A percentile compares a stretch with the other conserved stretches of the same genome.
Conservation (phyloP, 1,140 invertebrate species). For the Drosophila parabipectinata region DNA sequence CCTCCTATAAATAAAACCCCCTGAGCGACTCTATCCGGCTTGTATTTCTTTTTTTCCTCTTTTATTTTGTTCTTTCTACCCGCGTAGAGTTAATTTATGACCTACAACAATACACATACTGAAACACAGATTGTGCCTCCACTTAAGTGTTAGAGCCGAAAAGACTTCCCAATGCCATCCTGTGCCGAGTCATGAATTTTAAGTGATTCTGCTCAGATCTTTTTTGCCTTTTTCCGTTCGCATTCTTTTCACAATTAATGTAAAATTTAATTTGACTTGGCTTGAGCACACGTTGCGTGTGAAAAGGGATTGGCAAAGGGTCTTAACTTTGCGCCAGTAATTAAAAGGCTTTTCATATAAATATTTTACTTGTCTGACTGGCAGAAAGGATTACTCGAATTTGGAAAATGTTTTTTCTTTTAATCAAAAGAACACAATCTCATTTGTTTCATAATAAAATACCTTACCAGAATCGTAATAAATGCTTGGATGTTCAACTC, state of each 20-base stretch:
- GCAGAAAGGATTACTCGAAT: slow-evolving; percentile 13
- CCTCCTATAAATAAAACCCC: slow-evolving; percentile 68
- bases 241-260: slow-evolving; percentile 55
- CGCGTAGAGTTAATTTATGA: slow-evolving; percentile 73
- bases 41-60: not conserved
- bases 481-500: too few relatives aligned
- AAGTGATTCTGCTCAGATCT: slow-evolving; percentile 59
- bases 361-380: slow-evolving; percentile 32
- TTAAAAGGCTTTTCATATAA: slow-evolving; percentile 42
- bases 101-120: slow-evolving; percentile 49
- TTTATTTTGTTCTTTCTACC: slow-evolving; percentile 24
- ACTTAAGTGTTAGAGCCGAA: slow-evolving; percentile 62
- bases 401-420: not conserved
- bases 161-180: slow-evolving; percentile 51
- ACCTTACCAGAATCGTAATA: too few relatives aligned
- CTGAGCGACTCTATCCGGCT: slow-evolving; percentile 29
- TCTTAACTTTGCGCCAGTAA: slow-evolving; percentile 21
- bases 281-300: slow-evolving; percentile 47
- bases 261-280: slow-evolving; percentile 57
- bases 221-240: slow-evolving; percentile 33
- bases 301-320: slow-evolving; percentile 38
- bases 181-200: slow-evolving; percentile 71
- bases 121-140: slow-evolving; percentile 53
- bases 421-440: not conserved
- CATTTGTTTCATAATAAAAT: not conserved